Percentiles rank a stretch among this genome's conserved stretches.
phyloP scores from a whole-genome alignment of 2,113 vertebrate species.

The Mystacornis crossleyi region DNA sequence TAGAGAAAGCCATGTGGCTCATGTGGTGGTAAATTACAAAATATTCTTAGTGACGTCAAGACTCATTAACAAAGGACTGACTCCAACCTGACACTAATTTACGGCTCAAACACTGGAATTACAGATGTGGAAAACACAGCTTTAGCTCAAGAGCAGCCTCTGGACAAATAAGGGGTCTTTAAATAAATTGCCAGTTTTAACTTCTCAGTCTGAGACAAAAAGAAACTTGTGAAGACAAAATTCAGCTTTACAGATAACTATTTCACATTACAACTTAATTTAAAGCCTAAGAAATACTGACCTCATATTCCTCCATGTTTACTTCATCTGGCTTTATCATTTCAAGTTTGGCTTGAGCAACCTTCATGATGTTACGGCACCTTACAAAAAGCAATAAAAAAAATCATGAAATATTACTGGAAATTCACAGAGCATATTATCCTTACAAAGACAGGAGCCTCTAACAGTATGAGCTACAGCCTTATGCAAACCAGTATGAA shows the following conservation, averaged over 20 bases:
- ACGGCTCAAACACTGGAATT: not conserved
- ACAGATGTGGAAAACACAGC: not conserved
- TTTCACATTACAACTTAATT: not conserved
- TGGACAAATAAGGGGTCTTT: not conserved
- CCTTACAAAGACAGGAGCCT: not conserved
- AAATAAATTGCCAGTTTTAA: not conserved
- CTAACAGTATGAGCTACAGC: not conserved
- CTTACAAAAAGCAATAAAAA: constrained; percentile 68
- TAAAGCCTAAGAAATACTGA: constrained; percentile 54
- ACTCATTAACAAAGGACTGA: not conserved
- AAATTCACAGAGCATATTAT: not conserved
- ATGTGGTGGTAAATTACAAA: not conserved
- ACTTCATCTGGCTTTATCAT: constrained; percentile 96
- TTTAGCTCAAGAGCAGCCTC: not conserved
- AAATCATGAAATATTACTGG: not conserved
- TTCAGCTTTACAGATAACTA: not conserved
- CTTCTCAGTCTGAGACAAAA: not conserved
- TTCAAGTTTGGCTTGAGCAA: constrained; percentile 95
- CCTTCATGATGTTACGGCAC: constrained; percentile 96
- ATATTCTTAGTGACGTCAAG: not conserved
- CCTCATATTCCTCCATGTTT: constrained; percentile 96
- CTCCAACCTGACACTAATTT: not conserved
- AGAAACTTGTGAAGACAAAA: not conserved
- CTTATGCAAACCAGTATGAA: not conserved
- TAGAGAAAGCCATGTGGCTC: not conserved